Evolutionary conservation across 2,888 invertebrate genomes (phyloP).

Genomic region (Anticlea derivata): DNA sequence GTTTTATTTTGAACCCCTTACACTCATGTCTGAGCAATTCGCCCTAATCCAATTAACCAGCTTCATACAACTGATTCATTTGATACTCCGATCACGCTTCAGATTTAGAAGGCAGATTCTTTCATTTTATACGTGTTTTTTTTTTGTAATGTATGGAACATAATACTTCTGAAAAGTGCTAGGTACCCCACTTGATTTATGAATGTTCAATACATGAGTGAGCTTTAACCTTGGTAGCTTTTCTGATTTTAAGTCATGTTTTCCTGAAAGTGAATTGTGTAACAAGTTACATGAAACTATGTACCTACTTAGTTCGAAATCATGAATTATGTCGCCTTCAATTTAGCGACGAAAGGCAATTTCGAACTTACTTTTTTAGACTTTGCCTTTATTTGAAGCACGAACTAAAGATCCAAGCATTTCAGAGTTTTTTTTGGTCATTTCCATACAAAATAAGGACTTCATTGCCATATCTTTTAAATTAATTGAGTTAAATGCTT

Average conservation of each 20-base stretch:
- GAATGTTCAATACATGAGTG: constrained; percentile 41
- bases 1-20: no score
- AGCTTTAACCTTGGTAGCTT: constrained; percentile 12
- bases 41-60: constrained; percentile 4
- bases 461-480: no score
- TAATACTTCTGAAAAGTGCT: background rate
- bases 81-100: constrained; percentile 1
- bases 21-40: background rate
- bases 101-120: background rate
- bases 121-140: constrained; percentile 6
- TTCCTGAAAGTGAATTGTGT: background rate
- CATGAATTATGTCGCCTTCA: no score
- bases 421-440: no score
- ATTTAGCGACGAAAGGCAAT: no score
- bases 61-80: background rate
- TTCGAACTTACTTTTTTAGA: no score
- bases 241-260: background rate
- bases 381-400: no score
- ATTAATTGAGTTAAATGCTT: no score
- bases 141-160: background rate
- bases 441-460: no score
- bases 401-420: no score
- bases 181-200: constrained; percentile 31
- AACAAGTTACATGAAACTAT: no score
- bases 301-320: no score